phyloP scores from a whole-genome alignment of 2,888 invertebrate species.

The Tolmerus cingulatus region DNA sequence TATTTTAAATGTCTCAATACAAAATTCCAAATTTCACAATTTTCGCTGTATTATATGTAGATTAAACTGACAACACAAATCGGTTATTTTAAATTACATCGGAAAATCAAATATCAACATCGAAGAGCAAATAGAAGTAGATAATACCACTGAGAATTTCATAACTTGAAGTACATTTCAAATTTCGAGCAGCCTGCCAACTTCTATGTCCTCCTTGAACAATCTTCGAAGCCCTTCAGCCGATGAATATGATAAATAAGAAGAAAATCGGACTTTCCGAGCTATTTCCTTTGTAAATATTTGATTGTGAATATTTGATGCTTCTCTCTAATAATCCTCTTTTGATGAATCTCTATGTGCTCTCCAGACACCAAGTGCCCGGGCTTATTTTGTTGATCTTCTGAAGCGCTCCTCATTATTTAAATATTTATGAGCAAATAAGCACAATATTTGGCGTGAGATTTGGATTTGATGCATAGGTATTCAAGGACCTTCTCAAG shows the following conservation, averaged over 20 bases:
- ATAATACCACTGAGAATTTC: background rate
- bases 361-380: background rate
- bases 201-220: background rate
- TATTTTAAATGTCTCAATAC: too few species aligned
- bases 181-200: background rate
- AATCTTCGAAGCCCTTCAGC: background rate
- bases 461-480: background rate
- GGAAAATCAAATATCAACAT: background rate
- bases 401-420: background rate
- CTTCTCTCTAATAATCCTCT: background rate
- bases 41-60: too few species aligned
- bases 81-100: background rate
- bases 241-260: background rate
- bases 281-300: background rate
- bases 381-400: background rate
- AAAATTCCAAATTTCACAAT: too few species aligned
- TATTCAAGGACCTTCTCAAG: background rate
- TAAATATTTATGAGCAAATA: background rate
- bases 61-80: too few species aligned
- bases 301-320: background rate
- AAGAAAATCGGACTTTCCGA: background rate
- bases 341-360: background rate
- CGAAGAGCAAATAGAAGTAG: background rate
- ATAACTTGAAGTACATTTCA: background rate
- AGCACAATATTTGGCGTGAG: background rate